These are phyloP conservation scores for Tricholaema leucomelas DNA, from an alignment of 2,113 vertebrate genomes.

Conservation along the genomic window DNA sequence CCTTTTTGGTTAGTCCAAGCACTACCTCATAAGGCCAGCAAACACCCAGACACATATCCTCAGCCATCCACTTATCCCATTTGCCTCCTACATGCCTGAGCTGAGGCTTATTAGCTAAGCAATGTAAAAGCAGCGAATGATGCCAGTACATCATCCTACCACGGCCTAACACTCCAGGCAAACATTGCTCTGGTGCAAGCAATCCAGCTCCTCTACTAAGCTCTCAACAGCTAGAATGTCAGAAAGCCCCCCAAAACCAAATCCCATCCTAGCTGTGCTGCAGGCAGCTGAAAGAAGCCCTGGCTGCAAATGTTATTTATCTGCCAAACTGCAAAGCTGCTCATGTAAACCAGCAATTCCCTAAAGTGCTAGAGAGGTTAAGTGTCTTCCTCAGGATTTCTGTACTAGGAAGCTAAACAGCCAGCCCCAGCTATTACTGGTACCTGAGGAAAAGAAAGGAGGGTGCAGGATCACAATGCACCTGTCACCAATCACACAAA, in stretches of 20 bases:
- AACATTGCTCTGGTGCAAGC: background rate
- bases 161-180: background rate
- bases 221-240: background rate
- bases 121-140: background rate
- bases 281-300: background rate
- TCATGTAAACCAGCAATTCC: background rate
- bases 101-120: background rate
- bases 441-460: background rate
- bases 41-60: accelerated
- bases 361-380: background rate
- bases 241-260: background rate
- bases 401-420: background rate
- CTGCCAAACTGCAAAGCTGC: background rate
- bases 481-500: background rate
- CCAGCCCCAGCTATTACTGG: background rate
- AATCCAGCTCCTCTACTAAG: background rate
- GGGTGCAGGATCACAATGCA: background rate
- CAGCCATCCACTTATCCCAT: background rate
- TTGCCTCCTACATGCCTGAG: background rate
- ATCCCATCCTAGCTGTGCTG: background rate
- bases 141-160: background rate
- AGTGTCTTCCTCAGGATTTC: background rate
- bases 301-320: background rate
- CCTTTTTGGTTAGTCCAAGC: background rate
- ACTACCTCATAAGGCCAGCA: background rate